Base-by-base conservation (phyloP, 2,113 vertebrate genomes). In the Gymnarchus niloticus region DNA sequence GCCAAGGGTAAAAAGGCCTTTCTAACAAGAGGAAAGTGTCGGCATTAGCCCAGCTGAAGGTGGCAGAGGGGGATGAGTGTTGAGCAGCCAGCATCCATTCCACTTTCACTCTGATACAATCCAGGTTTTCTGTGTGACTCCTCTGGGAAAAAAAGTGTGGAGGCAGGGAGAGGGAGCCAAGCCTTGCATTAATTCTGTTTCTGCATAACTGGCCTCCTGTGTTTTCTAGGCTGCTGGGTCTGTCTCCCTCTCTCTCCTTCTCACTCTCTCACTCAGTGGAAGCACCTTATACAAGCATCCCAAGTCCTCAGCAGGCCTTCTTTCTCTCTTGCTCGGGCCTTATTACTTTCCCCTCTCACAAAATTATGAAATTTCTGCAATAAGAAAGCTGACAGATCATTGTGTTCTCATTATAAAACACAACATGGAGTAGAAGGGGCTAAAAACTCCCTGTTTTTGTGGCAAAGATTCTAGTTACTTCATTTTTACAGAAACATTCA, bases 161-260 rank as follows among this genome's bases (percentile, higher is more conserved):
- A 94, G 93, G 92, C 93, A 94, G 94, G 93, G 92, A 93, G 94
- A 94, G 93, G 93, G 84, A 87, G 87, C 86, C 85, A 61, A 52
- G 69, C 81, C 82, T 94, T 92, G 94, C 94, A 94, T 94, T 94
- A 95, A 95, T 95, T 95, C 93, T 93, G 93, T 94, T 94, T 94
- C 94, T 94, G 94, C 95, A 94, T 93, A 94, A 93, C 94, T 93
- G 92, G 94, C 90, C 92, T 91, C 93, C 91, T 94, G 94, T 94
- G 90, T 57, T 92, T 91, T 90, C 87, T 89, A 84, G 88, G 90
- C 92, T 92, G 89, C 89, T 90, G 91, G 91, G 90, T 61, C 83
- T 76, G 25, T 80, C 52, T 87, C 86, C 46, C 33, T 61, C 44
- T 41, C 69, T 87, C 82, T 54, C 86, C 61, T 57, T 48, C 65